phyloP scores from a whole-genome alignment of 2,797 vertebrate genomes.

The Coendou prehensilis region DNA sequence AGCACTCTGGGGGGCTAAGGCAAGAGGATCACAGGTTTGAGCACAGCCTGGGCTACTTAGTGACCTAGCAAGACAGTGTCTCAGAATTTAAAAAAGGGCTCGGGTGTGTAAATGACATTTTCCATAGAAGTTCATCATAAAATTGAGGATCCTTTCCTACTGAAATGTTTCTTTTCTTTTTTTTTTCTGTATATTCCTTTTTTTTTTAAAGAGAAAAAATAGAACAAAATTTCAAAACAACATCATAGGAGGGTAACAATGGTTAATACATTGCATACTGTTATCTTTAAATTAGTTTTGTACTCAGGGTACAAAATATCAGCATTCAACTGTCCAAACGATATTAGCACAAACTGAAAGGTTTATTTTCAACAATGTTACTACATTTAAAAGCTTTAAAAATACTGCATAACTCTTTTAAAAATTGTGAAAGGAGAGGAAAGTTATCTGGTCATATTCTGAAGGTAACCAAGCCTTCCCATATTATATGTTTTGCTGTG shows the following conservation, averaged over 20 bases:
- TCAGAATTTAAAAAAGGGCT: background rate
- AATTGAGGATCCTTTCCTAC: constrained; percentile 29
- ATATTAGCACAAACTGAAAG: background rate
- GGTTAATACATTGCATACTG: too few relatives aligned
- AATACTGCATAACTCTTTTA: constrained; percentile 21
- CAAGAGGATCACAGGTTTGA: background rate
- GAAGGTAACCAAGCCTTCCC: background rate
- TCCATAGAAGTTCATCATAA: constrained; percentile 5
- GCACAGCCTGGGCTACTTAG: background rate
- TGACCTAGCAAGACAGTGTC: background rate
- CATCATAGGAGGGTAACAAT: too few relatives aligned
- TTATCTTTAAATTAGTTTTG: too few relatives aligned
- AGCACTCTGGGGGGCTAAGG: background rate
- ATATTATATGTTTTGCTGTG: background rate
- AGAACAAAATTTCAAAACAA: too few relatives aligned
- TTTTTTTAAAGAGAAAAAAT: too few relatives aligned
- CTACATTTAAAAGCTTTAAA: constrained; percentile 9
- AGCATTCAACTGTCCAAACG: too few relatives aligned
- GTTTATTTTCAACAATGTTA: background rate
- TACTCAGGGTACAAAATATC: too few relatives aligned
- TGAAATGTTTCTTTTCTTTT: constrained; percentile 5
- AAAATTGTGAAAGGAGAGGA: background rate
- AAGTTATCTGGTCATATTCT: background rate
- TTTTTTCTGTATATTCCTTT: too few relatives aligned
- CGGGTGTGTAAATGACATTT: background rate